These are phyloP conservation scores for Pherbina coryleti DNA, from an alignment of 2,888 invertebrate genomes.

Conservation along the genomic window DNA sequence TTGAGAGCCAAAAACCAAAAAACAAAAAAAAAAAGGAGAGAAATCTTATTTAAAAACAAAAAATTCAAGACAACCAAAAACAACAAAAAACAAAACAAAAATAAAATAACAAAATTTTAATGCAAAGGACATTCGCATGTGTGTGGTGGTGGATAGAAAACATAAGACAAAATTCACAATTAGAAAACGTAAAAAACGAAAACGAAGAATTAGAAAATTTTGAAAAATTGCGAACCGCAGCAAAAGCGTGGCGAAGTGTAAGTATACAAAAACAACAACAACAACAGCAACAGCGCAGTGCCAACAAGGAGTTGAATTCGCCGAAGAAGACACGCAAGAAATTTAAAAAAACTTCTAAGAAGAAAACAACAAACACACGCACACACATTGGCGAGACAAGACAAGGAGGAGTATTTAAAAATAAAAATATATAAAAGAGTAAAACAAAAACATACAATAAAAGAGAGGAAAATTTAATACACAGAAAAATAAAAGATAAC, in stretches of 20 bases:
- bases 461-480: conserved; percentile 9
- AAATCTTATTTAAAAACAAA: conserved; percentile 42
- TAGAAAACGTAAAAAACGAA: conserved; percentile 68
- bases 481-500: not conserved
- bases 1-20: conserved; percentile 60
- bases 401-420: conserved; percentile 30
- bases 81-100: conserved; percentile 45
- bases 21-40: conserved; percentile 49
- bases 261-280: conserved; percentile 15
- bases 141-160: conserved; percentile 68
- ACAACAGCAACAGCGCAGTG: conserved; percentile 23
- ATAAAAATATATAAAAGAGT: conserved; percentile 27
- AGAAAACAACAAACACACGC: conserved; percentile 42
- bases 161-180: conserved; percentile 68
- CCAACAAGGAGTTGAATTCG: conserved; percentile 33
- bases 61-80: conserved; percentile 37
- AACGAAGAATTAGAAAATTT: conserved; percentile 61
- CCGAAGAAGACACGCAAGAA: conserved; percentile 38
- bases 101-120: conserved; percentile 55
- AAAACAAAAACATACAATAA: conserved; percentile 47
- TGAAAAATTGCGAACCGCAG: conserved; percentile 50
- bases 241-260: conserved; percentile 49
- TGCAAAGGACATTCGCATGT: conserved; percentile 69
- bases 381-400: conserved; percentile 39
- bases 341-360: conserved; percentile 45